Conservation (phyloP, 2,113 vertebrate genomes). For the Felis catus region DNA sequence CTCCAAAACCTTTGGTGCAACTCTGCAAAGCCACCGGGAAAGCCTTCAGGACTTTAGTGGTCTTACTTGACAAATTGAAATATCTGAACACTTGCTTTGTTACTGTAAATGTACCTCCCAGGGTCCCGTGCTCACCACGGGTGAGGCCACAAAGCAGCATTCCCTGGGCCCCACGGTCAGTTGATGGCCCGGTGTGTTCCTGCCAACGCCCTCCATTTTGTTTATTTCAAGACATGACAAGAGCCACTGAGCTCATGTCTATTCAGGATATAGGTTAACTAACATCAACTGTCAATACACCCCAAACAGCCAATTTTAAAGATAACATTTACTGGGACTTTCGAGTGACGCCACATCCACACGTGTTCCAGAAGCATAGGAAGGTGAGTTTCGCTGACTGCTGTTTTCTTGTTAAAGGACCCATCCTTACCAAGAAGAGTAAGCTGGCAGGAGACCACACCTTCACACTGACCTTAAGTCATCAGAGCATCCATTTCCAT, state of each 20-base stretch:
- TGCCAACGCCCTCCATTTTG: neutral
- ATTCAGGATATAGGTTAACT: neutral
- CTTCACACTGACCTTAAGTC: neutral
- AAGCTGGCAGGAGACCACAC: too few relatives aligned
- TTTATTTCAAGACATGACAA: neutral
- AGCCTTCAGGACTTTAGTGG: neutral
- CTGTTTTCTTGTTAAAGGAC: neutral
- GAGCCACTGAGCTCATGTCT: neutral
- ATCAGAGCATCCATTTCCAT: neutral
- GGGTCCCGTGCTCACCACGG: neutral
- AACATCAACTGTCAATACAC: neutral
- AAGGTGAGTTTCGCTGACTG: accelerated
- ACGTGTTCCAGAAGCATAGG: too few relatives aligned
- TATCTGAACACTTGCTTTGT: neutral
- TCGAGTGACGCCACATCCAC: accelerated
- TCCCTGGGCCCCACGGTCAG: neutral
- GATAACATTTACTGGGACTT: too few relatives aligned
- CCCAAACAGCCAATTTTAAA: neutral
- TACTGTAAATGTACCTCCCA: neutral
- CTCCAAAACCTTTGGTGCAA: neutral
- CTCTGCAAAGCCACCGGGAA: neutral
- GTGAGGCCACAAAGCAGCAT: neutral
- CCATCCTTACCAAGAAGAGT: neutral
- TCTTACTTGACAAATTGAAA: too few relatives aligned
- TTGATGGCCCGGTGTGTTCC: neutral